Conservation (phyloP, 2,797 vertebrate species). For the Sternotherus odoratus region DNA sequence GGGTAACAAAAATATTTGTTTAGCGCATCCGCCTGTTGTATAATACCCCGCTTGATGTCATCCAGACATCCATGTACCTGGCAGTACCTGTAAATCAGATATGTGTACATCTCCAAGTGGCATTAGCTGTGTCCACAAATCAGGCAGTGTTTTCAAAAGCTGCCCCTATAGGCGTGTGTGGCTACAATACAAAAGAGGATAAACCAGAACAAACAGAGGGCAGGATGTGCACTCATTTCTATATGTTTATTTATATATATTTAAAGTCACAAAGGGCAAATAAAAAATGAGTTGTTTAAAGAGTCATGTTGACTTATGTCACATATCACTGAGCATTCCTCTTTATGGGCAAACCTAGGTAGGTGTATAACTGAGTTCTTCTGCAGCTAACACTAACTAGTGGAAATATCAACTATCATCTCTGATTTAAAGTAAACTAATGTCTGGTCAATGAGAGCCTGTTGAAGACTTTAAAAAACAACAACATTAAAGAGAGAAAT, state of each 20-base stretch:
- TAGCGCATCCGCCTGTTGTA: fast-evolving
- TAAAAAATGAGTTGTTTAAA: background rate
- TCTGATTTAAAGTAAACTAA: background rate
- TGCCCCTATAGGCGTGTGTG: background rate
- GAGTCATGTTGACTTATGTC: background rate
- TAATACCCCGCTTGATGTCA: background rate
- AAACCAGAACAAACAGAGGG: background rate
- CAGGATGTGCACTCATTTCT: background rate
- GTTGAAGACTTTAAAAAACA: too few species aligned
- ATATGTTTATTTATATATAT: background rate
- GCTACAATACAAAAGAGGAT: background rate
- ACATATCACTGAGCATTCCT: background rate
- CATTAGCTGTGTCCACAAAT: background rate
- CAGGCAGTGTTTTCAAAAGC: background rate
- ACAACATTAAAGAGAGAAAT: too few species aligned
- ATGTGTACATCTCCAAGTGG: background rate
- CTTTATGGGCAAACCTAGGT: background rate
- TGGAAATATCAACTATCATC: background rate
- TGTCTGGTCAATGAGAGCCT: background rate
- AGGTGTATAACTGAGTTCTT: background rate
- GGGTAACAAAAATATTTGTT: too few species aligned
- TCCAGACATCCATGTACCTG: background rate
- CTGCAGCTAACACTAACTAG: background rate
- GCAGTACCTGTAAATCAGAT: background rate
- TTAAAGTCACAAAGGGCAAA: background rate